These are phyloP conservation scores for Tachysurus vachellii DNA, from an alignment of 2,113 vertebrate genomes.

Conservation along the genomic window DNA sequence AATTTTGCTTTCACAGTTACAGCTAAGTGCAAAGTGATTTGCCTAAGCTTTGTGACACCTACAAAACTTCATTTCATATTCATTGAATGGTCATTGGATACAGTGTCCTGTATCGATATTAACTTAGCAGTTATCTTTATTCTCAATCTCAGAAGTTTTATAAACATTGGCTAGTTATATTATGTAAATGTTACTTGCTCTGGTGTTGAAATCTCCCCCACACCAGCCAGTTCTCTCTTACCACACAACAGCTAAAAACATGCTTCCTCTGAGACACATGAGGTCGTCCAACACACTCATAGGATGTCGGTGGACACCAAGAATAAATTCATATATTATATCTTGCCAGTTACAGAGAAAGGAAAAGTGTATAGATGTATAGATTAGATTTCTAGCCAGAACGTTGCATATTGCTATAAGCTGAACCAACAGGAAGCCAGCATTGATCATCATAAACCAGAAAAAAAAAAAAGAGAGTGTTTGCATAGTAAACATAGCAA, in stretches of 20 bases:
- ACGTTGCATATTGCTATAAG: neutral
- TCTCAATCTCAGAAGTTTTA: neutral
- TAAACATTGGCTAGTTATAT: neutral
- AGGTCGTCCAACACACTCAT: neutral
- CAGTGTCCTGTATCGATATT: neutral
- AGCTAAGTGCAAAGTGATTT: neutral
- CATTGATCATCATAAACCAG: neutral
- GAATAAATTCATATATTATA: neutral
- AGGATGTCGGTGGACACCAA: neutral
- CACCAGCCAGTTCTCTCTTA: neutral
- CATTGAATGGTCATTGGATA: neutral
- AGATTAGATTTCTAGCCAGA: neutral
- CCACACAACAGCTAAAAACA: neutral
- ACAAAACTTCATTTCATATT: neutral
- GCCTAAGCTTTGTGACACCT: neutral
- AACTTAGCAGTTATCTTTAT: neutral
- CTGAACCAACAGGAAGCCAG: neutral
- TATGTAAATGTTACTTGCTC: neutral
- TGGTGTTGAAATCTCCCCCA: neutral
- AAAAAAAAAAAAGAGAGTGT: neutral
- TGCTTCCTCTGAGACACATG: neutral
- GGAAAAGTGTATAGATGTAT: neutral
- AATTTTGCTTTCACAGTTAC: neutral
- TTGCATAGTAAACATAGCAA: neutral
- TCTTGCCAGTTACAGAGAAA: neutral